A percentile compares a stretch with the other conserved stretches of the same genome.
Evolutionary conservation across 2,113 vertebrate genomes (phyloP).

Genomic region (Boleophthalmus pectinirostris): DNA sequence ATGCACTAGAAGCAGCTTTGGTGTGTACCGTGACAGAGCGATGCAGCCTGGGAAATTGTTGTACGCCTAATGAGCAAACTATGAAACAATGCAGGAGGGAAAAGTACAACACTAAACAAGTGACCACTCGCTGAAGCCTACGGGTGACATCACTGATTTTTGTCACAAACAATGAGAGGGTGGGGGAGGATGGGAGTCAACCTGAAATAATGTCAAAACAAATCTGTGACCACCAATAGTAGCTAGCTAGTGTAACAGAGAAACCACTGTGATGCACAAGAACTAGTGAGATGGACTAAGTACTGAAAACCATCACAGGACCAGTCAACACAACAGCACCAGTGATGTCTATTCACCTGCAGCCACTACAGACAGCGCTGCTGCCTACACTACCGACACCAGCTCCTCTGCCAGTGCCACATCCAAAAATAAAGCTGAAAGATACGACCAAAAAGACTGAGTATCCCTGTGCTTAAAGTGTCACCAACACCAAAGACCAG

Average conservation of each 20-base stretch:
- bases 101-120: slow-evolving; percentile 34
- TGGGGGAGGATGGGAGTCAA: neutral
- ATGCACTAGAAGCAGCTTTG: slow-evolving; percentile 67
- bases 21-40: slow-evolving; percentile 61
- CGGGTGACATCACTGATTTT: slow-evolving; percentile 27
- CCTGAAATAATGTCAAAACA: neutral
- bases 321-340: slow-evolving; percentile 52
- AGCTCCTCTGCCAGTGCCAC: slow-evolving; percentile 60
- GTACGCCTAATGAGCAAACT: slow-evolving; percentile 33
- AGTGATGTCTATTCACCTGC: slow-evolving; percentile 52
- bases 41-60: slow-evolving; percentile 47
- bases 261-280: slow-evolving; percentile 59
- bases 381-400: slow-evolving; percentile 51
- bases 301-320: slow-evolving; percentile 55
- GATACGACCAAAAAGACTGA: slow-evolving; percentile 19
- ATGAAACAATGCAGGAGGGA: slow-evolving; percentile 39
- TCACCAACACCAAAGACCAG: slow-evolving; percentile 13
- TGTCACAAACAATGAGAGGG: neutral
- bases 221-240: slow-evolving; percentile 43
- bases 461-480: slow-evolving; percentile 45
- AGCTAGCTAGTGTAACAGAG: slow-evolving; percentile 50
- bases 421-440: slow-evolving; percentile 65
- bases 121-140: slow-evolving; percentile 32
- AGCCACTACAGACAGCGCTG: slow-evolving; percentile 56
- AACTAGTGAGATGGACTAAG: slow-evolving; percentile 52